Base-by-base conservation (phyloP, 2,797 vertebrate species). In the Diglossa cyanea region DNA sequence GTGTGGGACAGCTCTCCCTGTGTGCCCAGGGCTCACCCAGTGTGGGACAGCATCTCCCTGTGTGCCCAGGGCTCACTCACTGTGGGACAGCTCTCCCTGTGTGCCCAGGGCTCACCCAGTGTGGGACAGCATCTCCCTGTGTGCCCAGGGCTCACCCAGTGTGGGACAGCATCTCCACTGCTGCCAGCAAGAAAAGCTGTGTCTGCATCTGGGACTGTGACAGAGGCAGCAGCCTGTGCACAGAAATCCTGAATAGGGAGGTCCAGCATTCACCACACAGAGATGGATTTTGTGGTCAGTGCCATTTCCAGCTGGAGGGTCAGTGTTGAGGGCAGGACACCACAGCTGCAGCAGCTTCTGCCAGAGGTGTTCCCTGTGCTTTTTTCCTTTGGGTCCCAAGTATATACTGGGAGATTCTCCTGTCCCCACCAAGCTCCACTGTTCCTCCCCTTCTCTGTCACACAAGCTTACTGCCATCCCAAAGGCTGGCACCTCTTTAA, bases 181-280 rank as follows among this genome's bases (percentile, higher is more conserved):
- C 37, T 4, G 13, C 55, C 31, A 23, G 13, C 88, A 57, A 33
- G 7, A 1, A 48, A 53, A 80, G 58, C 65, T 62, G n/a, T 0
- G 5, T 4, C 89, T 65, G 18, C 40, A n/a, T 23, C 51, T 7
- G 30, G 62, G 62, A 28, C 33, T 26, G 51, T 0, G 0, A 44
- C 63, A 90, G 45, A 54, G 23, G 21, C 37, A 21, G 50, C 1
- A 0, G 6, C 44, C 30, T 42, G 66, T 26, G 54, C 35, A 40
- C 30, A 20, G 50, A 53, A 55, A 73, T 13, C 20, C 33, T 26
- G 13, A 24, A 26, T 48, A 61, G 40, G 15, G 19, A 88, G n/a
- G 30, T 45, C 35, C 26, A 24, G 18, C 2, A 1, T 39, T 84
- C 3, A 8, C n/a, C 3, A 1, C 1, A 0, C 39, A 6, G 4